Base-by-base conservation (phyloP, 2,888 invertebrate genomes). In the Caenorhabditis zanzibari region DNA sequence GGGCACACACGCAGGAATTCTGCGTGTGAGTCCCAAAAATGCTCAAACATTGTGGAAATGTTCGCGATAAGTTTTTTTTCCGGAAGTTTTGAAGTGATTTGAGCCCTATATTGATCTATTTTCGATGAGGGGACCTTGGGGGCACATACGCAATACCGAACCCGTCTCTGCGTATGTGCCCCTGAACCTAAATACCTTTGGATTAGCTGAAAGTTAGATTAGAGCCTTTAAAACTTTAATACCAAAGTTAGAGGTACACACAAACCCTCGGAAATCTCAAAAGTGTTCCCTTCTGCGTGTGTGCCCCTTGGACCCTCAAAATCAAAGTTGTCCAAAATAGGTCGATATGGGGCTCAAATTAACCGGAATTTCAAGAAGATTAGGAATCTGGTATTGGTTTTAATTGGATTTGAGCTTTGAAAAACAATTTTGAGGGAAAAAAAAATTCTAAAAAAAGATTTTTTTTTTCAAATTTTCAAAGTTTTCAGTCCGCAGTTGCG, bases 401-500 rank as follows among this genome's bases (percentile, higher is more conserved):
- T n/a, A n/a, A n/a, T 7, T 6, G 32, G 7, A 32, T 32, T 32
- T 7, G 5, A 32, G 4, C 4, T 32, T 32, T n/a, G n/a, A n/a
- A n/a, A n/a, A n/a, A n/a, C n/a, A n/a, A n/a, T n/a, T n/a, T n/a
- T n/a, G n/a, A n/a, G n/a, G n/a, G n/a, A n/a, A n/a, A n/a, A n/a
- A n/a, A n/a, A n/a, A n/a, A n/a, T n/a, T n/a, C n/a, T n/a, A n/a
- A n/a, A n/a, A n/a, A n/a, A n/a, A n/a, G n/a, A n/a, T 22, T 41
- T 26, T n/a, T 54, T 63, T 32, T 24, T 35, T 61, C 12, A 49
- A 7, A 49, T 49, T 63, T 63, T 63, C 19, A 12, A 56, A 26
- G 14, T 35, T 81, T 90, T 82, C 76, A 90, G 90, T 88, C 77
- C 84, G 90, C 9, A 87, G 88, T 24, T 91, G 91, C 71, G 88